Base-by-base conservation (phyloP, 64 coral and sea anemone genomes). In the Montipora sp. region DNA sequence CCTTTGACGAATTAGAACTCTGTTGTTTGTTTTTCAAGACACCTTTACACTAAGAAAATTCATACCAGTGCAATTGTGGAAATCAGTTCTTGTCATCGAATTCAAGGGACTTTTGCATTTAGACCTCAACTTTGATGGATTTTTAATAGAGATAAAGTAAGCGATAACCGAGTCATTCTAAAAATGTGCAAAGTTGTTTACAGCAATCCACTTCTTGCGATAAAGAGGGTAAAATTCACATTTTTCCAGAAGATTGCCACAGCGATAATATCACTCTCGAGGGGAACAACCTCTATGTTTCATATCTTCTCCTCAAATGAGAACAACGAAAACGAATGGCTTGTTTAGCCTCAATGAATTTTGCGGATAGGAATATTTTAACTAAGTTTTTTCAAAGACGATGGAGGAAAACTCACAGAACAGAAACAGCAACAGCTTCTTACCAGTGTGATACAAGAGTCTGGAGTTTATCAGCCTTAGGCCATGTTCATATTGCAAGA, bases 101-200 rank as follows among this genome's bases (percentile, higher is more conserved):
- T 36, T 36, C 36, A 67, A 85, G 14, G 63, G 21, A 70, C 63
- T 50, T 12, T 85, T 72, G 18, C 82, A 70, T 49, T 85, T 85
- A 85, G 19, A 51, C n/a, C 65, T 85, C 46, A 72, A 11, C 23
- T 72, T 14, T 85, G 82, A 85, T 85, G 82, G 82, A 85, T 23
- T 85, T 85, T 85, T 71, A 85, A 85, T 85, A 49, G 82, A n/a
- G 82, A 71, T 85, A 71, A 71, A 85, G 61, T 23, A 70, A 85
- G 46, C 61, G 82, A 85, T 85, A 85, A 85, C 61, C 46, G 5
- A 85, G 82, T 49, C 65, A 85, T 85, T 85, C 65, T 85, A 85
- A 85, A 85, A 85, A 85, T 85, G 82, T 50, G 46, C 44, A 85
- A 85, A 69, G 36, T 85, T 85, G 82, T 85, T 85, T 85, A 21